A percentile compares a stretch with the other conserved stretches of the same genome.
Conservation (phyloP, 2,888 invertebrate genomes). For the Willowsia nigromaculata region DNA sequence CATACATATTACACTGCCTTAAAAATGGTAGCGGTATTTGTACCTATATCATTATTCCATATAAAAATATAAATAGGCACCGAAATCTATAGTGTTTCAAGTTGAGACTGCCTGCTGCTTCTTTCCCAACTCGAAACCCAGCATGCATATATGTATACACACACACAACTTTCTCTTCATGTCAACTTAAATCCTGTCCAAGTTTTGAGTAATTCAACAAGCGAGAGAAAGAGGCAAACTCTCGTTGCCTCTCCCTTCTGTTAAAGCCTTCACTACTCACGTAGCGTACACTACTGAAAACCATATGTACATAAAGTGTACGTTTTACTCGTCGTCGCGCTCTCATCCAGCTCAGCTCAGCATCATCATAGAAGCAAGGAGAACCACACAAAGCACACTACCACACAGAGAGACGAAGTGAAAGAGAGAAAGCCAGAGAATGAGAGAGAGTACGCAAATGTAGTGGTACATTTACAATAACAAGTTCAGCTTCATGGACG, state of each 20-base stretch:
- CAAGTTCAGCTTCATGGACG: constrained; percentile 27
- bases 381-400: background rate
- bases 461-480: constrained; percentile 5
- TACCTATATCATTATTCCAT: too few relatives aligned
- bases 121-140: constrained; percentile 49
- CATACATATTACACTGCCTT: background rate
- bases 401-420: background rate
- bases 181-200: constrained; percentile 74
- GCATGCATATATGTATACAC: background rate
- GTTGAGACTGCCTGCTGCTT: constrained; percentile 56
- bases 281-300: background rate
- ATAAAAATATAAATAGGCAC: background rate
- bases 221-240: constrained; percentile 52
- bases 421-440: background rate
- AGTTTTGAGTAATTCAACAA: constrained; percentile 74
- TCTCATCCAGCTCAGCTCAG: background rate
- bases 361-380: background rate
- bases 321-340: background rate
- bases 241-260: constrained; percentile 3
- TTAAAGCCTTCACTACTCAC: background rate
- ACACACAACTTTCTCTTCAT: constrained; percentile 58
- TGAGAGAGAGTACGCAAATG: background rate
- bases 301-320: background rate
- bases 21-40: too few relatives aligned
- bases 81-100: constrained; percentile 15